Base-by-base conservation (phyloP, 2,888 invertebrate genomes). In the Eilema depressum region DNA sequence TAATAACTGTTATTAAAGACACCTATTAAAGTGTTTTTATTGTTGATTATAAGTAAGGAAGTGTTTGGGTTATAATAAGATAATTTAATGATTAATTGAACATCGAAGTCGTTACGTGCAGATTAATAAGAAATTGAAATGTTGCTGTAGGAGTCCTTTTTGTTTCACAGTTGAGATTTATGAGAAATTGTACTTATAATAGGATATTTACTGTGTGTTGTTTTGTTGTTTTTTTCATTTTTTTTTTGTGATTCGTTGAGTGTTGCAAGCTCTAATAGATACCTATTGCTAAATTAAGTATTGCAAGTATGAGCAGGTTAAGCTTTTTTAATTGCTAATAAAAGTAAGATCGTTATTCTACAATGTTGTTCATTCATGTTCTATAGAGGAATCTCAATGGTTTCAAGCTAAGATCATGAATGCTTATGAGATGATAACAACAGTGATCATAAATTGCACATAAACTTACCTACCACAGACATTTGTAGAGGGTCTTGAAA, bases 351-450 rank as follows among this genome's bases (percentile, higher is more conserved):
- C 33, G 37, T 68, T 63, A 64, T 57, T 56, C 41, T 64, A 33
- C 28, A 41, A 64, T 47, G 59, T 59, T 28, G 57, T 63, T 63
- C 56, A 26, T 20, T n/a, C 25, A 28, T 47, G 28, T 59, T 30
- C 63, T 68, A 17, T 63, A 30, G 20, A 60, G 64, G 60, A 69
- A 69, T 69, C 59, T 64, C 64, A 69, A 64, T 60, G 60, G 59
- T 63, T 53, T 30, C 5, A 3, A 26, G 26, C 53, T 10, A 20
- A n/a, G 26, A 64, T 60, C 53, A 60, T 64, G 57, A 63, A 69
- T 41, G 41, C 28, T 68, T 64, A 41, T 25, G 1, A 63, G 26
- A 63, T 63, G 63, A 68, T 69, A 59, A 57, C 57, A 69, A 69
- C 69, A 60, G 60, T 69, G 25, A 65, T 56, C 69, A n/a, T n/a